These are phyloP conservation scores for Paraescarpia echinospica DNA, from an alignment of 1,140 invertebrate species.

Conservation along the genomic window DNA sequence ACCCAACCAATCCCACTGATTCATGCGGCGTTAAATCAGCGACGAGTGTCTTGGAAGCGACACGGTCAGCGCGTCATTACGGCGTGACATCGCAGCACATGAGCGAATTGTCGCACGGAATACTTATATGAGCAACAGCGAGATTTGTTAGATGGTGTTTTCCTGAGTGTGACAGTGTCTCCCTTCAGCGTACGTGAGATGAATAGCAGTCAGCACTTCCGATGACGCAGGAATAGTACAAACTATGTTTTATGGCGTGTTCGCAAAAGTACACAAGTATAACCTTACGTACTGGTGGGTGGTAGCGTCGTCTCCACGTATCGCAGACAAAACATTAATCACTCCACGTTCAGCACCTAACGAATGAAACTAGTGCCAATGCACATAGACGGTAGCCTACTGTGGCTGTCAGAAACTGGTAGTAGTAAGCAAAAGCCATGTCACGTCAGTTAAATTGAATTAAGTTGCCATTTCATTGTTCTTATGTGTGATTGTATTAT, in stretches of 20 bases:
- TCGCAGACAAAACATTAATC: no score
- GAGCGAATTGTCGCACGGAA: constrained; percentile 20
- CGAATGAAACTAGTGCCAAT: no score
- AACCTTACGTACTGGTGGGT: no score
- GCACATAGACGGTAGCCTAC: no score
- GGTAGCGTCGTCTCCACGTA: no score
- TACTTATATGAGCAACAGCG: constrained; percentile 16
- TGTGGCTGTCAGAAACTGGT: no score
- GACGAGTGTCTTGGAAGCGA: background rate
- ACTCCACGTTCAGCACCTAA: no score
- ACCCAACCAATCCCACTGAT: background rate
- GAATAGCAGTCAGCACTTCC: background rate
- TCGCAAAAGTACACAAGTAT: no score
- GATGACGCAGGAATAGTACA: background rate
- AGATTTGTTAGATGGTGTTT: background rate
- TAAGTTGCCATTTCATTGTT: no score
- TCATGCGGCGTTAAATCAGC: background rate
- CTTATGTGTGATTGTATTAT: no score
- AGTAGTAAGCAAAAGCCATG: no score
- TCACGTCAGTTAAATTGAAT: no score
- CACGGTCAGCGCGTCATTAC: background rate
- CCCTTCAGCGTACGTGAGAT: background rate
- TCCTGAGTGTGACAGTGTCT: background rate
- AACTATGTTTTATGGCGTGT: background rate
- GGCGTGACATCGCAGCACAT: background rate